A percentile compares a stretch with the other conserved stretches of the same genome.
These are phyloP conservation scores for Rallus crepitans DNA, from an alignment of 2,797 vertebrate species.

Conservation along the genomic window DNA sequence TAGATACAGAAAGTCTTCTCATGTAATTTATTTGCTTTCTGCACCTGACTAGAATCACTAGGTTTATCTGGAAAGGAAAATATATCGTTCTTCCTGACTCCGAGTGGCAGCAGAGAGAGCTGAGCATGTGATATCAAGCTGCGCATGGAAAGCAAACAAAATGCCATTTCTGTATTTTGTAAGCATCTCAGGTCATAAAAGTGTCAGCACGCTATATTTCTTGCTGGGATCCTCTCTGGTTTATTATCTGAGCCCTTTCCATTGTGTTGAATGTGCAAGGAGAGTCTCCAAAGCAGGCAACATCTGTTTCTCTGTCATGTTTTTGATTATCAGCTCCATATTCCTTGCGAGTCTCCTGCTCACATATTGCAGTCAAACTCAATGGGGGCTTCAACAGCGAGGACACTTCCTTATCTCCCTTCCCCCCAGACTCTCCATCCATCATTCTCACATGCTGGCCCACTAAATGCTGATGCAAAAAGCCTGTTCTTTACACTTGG, in stretches of 20 bases:
- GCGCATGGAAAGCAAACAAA: slow-evolving; percentile 76
- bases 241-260: slow-evolving; percentile 68
- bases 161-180: slow-evolving; percentile 79
- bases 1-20: slow-evolving; percentile 75
- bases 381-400: slow-evolving; percentile 46
- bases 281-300: slow-evolving; percentile 72
- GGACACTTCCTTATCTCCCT: slow-evolving; percentile 62
- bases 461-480: slow-evolving; percentile 49
- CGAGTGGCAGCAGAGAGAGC: slow-evolving; percentile 78
- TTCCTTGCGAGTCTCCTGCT: slow-evolving; percentile 56
- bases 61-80: slow-evolving; percentile 76
- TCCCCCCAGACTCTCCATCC: slow-evolving; percentile 30
- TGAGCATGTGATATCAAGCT: slow-evolving; percentile 83
- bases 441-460: slow-evolving; percentile 62
- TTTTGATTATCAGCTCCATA: slow-evolving; percentile 48
- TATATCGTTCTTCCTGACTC: slow-evolving; percentile 81
- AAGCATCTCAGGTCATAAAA: slow-evolving; percentile 81
- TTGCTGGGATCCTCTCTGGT: slow-evolving; percentile 75
- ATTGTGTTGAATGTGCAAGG: slow-evolving; percentile 61
- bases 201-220: slow-evolving; percentile 83
- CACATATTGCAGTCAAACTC: slow-evolving; percentile 60
- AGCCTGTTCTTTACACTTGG: slow-evolving; percentile 44
- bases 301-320: slow-evolving; percentile 70
- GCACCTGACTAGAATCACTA: slow-evolving; percentile 82
- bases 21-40: slow-evolving; percentile 85